Conservation (phyloP, 2,797 vertebrate genomes). For the Schizopygopsis malacanthus region DNA sequence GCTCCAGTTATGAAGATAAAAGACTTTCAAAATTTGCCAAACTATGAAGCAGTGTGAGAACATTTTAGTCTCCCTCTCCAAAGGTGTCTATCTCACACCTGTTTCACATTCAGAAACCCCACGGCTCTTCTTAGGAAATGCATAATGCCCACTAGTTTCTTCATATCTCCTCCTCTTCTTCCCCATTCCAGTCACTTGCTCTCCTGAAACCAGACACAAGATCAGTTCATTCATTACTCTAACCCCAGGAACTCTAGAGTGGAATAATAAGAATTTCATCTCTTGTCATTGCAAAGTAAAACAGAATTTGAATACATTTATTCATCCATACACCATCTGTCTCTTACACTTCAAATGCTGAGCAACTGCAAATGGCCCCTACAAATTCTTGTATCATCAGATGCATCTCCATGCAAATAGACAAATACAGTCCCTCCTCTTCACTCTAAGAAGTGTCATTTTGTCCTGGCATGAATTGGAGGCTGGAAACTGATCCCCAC, state of each 20-base stretch:
- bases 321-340: not conserved
- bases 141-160: constrained; percentile 11
- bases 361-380: not conserved
- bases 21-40: constrained; percentile 43
- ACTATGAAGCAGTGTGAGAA: constrained; percentile 33
- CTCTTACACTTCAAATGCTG: not conserved
- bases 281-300: constrained; percentile 16
- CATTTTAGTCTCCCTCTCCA: constrained; percentile 21
- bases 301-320: not conserved
- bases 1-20: constrained; percentile 41
- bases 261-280: constrained; percentile 32
- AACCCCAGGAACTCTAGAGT: constrained; percentile 16
- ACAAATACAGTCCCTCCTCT: constrained; percentile 1
- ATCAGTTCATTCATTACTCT: constrained; percentile 34
- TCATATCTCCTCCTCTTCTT: not conserved
- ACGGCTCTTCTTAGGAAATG: constrained; percentile 25
- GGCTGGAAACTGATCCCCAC: constrained; percentile 20
- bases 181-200: not conserved
- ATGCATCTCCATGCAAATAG: not conserved
- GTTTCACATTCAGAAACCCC: constrained; percentile 34
- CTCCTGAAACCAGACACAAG: constrained; percentile 23
- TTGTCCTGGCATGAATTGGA: constrained; percentile 4
- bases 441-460: constrained; percentile 44
- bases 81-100: constrained; percentile 33
- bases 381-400: not conserved